phyloP scores from a whole-genome alignment of 2,113 vertebrate genomes.

The Rhinolophus sinicus region DNA sequence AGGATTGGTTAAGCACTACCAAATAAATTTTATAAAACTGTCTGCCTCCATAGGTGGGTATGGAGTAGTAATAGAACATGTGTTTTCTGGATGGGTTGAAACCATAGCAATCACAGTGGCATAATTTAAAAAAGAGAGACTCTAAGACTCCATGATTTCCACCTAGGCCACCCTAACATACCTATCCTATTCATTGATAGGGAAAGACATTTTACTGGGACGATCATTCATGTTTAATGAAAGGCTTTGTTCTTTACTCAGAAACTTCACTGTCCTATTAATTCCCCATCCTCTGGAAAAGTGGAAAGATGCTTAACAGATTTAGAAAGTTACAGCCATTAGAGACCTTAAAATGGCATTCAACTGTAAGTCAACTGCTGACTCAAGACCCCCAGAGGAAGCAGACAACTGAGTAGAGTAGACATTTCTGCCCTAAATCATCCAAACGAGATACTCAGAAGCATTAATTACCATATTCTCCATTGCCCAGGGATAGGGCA shows the following conservation, averaged over 20 bases:
- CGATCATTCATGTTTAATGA: slow-evolving; percentile 35
- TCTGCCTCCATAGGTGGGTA: background rate
- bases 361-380: background rate
- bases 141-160: background rate
- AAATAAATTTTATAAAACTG: slow-evolving; percentile 19
- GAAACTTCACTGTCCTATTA: slow-evolving; percentile 18
- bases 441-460: background rate
- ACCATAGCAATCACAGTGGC: background rate
- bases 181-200: background rate
- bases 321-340: background rate
- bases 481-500: background rate
- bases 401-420: background rate
- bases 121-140: background rate
- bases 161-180: background rate
- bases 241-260: slow-evolving; percentile 1
- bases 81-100: slow-evolving; percentile 13
- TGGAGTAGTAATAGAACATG: background rate
- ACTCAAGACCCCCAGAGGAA: background rate
- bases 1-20: background rate
- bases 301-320: slow-evolving; percentile 13
- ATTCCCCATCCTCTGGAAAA: slow-evolving; percentile 7
- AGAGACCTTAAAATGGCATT: slow-evolving; percentile 12
- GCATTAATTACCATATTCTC: background rate
- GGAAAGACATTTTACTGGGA: background rate
- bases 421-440: background rate